These are phyloP conservation scores for Sphenopsis melanotis DNA, from an alignment of 2,797 vertebrate genomes.

Conservation along the genomic window DNA sequence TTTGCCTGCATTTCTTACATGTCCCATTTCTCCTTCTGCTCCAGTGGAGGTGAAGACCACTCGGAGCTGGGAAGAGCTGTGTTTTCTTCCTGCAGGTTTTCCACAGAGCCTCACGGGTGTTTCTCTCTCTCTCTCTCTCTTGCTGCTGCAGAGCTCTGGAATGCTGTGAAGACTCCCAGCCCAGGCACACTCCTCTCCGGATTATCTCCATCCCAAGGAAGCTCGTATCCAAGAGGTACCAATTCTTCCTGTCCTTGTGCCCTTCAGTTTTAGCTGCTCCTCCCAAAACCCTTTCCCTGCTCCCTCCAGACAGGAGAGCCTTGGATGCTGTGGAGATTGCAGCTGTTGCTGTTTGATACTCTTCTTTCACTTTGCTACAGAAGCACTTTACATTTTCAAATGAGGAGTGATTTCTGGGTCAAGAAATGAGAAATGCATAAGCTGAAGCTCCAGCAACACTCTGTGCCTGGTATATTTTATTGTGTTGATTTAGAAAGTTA, in stretches of 20 bases:
- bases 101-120: neutral
- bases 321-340: neutral
- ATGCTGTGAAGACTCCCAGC: conserved; percentile 62
- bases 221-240: conserved; percentile 31
- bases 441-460: neutral
- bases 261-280: neutral
- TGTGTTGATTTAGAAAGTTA: neutral
- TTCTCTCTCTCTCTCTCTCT: neutral
- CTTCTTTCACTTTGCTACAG: neutral
- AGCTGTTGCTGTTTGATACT: neutral
- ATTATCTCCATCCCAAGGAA: conserved; percentile 27
- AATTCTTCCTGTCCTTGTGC: neutral
- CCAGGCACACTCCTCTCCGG: neutral
- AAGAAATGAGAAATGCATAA: neutral
- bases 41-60: neutral
- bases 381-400: neutral
- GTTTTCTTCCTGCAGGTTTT: neutral
- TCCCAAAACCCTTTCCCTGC: neutral
- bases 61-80: neutral
- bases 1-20: neutral
- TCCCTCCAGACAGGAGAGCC: neutral
- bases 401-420: neutral
- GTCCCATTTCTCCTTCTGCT: neutral
- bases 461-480: neutral
- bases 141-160: conserved; percentile 40